A percentile compares a stretch with the other conserved stretches of the same genome.
phyloP scores from a whole-genome alignment of 2,113 vertebrate genomes.

The Lophius piscatorius region DNA sequence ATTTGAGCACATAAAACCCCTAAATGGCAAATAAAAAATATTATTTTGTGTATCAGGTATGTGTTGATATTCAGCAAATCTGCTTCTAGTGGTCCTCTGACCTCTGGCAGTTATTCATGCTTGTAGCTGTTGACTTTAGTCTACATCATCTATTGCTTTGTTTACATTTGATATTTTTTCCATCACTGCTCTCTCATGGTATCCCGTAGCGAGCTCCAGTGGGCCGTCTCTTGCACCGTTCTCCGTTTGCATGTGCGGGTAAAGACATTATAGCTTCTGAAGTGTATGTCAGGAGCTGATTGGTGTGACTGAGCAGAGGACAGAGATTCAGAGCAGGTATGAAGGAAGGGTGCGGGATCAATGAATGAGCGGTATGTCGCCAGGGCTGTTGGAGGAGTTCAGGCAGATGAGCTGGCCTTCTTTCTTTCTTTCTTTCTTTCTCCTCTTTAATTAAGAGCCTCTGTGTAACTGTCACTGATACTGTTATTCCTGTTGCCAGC shows the following conservation, averaged over 20 bases:
- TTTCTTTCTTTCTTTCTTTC: not conserved
- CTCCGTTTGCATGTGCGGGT: not conserved
- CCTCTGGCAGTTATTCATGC: too few species aligned
- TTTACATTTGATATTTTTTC: not conserved
- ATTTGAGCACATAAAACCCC: too few species aligned
- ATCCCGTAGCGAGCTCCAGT: not conserved
- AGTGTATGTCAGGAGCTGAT: not conserved
- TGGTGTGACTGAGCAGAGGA: not conserved
- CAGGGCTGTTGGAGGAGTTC: slow-evolving; percentile 71
- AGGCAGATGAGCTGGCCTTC: slow-evolving; percentile 28
- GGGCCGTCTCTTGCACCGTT: not conserved
- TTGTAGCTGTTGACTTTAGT: too few species aligned
- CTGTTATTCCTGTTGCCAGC: not conserved
- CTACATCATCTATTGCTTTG: not conserved
- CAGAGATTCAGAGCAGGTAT: not conserved
- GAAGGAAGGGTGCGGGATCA: slow-evolving; percentile 25
- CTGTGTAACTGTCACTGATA: slow-evolving; percentile 9
- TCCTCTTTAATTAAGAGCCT: not conserved
- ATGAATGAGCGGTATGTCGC: slow-evolving; percentile 75
- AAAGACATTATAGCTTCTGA: not conserved
- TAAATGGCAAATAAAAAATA: too few species aligned
- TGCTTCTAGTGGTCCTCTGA: too few species aligned
- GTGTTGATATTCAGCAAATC: too few species aligned
- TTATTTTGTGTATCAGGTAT: too few species aligned
- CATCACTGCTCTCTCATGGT: not conserved